Base-by-base conservation (phyloP, 2,888 invertebrate genomes). In the Strigamia transsilvanica region DNA sequence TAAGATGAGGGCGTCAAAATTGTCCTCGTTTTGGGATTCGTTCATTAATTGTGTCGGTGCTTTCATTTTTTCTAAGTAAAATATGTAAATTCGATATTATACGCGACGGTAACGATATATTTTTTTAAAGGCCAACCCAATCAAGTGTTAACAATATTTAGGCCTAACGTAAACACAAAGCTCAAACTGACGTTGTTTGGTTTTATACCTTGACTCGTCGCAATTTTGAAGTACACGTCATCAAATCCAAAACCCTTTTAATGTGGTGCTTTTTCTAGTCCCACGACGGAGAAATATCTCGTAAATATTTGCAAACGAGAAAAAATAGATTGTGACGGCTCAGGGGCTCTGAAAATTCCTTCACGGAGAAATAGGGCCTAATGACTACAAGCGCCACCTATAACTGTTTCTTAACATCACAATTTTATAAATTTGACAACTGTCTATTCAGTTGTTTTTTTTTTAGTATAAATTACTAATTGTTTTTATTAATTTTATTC, bases 11-110 rank as follows among this genome's bases (percentile, higher is more conserved):
- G 51, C 66, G 66, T 66, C 81, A 42, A 32, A 42, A 23, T 56
- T 27, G 61, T 61, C 51, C 27, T 41, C 41, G 66, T 34, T 66
- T 18, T 32, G 27, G 18, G 66, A 66, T 32, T 81, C 61, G 81
- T 81, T 66, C 61, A 81, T 46, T 18, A 80, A 46, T n/a, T 81
- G 81, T 41, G 66, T 81, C 34, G 81, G 81, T 66, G 81, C 81
- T 79, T 82, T 82, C 73, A 82, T 78, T 85, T 51, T 80, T 42
- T 79, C 42, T 79, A 21, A 38, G 41, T 2, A 41, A 79, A 38
- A 73, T 2, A 73, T 15, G 3, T 32, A 73, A 73, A 73, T 27
- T 12, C 13, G n/a, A 15, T 2, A 27, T 73, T n/a, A 73, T 7
- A 12, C 5, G 13, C 6, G 6, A 23, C 2, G 10, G 2, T 61